Base-by-base conservation (phyloP, 2,888 invertebrate genomes). In the Aphelenchoides bicaudatus region DNA sequence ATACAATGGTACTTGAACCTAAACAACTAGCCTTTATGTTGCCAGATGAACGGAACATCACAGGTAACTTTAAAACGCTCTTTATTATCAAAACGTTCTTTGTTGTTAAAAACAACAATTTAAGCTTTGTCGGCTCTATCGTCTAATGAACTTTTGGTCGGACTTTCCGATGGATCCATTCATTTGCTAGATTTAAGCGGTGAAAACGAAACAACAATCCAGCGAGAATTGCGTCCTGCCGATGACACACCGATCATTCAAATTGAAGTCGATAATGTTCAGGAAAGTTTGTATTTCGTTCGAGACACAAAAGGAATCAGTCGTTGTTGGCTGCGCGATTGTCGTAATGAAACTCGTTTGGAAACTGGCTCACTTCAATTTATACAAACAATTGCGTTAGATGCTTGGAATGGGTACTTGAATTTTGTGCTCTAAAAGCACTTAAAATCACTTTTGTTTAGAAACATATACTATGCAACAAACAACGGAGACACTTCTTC, bases 341-440 rank as follows among this genome's bases (percentile, higher is more conserved):
- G 67, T 49, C 48, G 39, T 13, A 56, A 58, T 25, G 23, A 60
- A 13, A 61, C 67, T 1, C 47, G 51, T 3, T 37, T 66, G 31
- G 10, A 39, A 34, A 68, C 68, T 8, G 61, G 55, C 43, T 30
- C 63, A 0, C 52, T 65, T 8, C 59, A 54, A 8, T 66, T 34
- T 55, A 65, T 66, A n/a, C 50, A 54, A 16, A 13, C 48, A 21
- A 63, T 74, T 10, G 67, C 68, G 3, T 51, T 72, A 5, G 74
- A 74, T 58, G 56, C 65, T 0, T 66, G 68, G 30, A 74, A 74
- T 54, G 74, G 74, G 69, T 74, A 39, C 29, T 13, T 54, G 10
- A n/a, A 55, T 29, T 28, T 16, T 13, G 34, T 6, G 43, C 25
- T 10, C 23, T 6, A 25, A 8, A 25, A 43, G 8, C n/a, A n/a